These are phyloP conservation scores for Lepidothrix coronata DNA, from an alignment of 2,113 vertebrate species.

Conservation along the genomic window DNA sequence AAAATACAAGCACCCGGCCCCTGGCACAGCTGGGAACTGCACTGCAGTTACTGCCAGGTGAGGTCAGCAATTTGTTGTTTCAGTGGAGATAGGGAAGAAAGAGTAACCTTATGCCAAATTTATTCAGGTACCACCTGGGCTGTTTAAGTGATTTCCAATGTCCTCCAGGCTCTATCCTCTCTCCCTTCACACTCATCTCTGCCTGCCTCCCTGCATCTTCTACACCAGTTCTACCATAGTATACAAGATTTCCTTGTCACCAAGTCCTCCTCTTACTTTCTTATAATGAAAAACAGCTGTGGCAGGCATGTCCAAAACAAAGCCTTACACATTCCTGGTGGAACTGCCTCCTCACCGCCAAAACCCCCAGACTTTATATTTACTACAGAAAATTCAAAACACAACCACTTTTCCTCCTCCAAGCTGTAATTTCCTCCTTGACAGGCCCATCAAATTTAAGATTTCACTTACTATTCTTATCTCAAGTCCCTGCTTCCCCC, in stretches of 20 bases:
- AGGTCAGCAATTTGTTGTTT: not conserved
- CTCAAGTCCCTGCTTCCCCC: constrained; percentile 10
- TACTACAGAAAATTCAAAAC: constrained; percentile 62
- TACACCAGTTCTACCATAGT: constrained; percentile 13
- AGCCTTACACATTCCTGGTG: constrained; percentile 63
- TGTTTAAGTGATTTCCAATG: not conserved
- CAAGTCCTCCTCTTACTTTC: constrained; percentile 51
- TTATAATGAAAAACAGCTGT: constrained; percentile 71
- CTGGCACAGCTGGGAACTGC: not conserved
- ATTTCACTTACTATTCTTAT: constrained; percentile 69
- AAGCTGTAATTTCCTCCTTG: constrained; percentile 64
- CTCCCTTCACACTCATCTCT: not conserved
- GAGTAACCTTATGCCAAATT: not conserved
- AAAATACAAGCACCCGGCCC: not conserved
- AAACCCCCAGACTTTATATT: constrained; percentile 62
- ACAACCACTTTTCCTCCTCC: constrained; percentile 53
- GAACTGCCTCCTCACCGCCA: constrained; percentile 58
- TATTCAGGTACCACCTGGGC: not conserved
- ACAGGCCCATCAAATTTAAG: constrained; percentile 59
- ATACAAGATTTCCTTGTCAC: constrained; percentile 55
- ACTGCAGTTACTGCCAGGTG: not conserved
- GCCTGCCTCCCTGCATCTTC: constrained; percentile 40
- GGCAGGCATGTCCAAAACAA: constrained; percentile 53
- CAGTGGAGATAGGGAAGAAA: not conserved
- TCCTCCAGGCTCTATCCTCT: not conserved